Evolutionary conservation across 2,113 vertebrate species (phyloP).

Genomic region (Eublepharis macularius): DNA sequence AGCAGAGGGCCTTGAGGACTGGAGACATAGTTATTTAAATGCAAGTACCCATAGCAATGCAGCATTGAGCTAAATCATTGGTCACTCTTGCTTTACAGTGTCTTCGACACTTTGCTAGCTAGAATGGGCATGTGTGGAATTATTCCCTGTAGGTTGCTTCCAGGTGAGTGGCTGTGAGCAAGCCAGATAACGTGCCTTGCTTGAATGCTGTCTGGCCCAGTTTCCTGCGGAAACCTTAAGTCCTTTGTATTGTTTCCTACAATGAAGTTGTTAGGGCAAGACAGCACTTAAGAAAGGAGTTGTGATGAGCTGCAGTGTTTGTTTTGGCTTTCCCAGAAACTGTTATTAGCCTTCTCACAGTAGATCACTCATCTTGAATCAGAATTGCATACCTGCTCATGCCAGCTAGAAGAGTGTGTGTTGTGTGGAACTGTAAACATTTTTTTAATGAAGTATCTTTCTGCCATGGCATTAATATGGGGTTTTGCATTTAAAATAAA

Average conservation of each 20-base stretch:
- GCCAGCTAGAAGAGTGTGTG: neutral
- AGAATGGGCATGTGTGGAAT: neutral
- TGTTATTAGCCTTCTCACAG: conserved; percentile 5
- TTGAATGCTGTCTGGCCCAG: neutral
- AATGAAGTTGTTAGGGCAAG: neutral
- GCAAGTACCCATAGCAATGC: conserved; percentile 33
- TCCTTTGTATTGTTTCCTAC: neutral
- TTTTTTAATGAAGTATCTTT: neutral
- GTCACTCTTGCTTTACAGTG: neutral
- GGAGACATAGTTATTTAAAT: conserved; percentile 26
- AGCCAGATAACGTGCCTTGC: neutral
- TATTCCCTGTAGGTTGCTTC: neutral
- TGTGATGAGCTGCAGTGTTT: fast-evolving
- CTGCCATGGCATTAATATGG: conserved; percentile 17
- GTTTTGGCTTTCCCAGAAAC: neutral
- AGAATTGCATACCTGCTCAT: neutral
- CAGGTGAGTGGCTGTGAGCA: neutral
- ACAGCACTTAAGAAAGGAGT: neutral
- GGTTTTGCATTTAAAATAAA: conserved; percentile 37
- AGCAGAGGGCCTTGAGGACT: conserved; percentile 1
- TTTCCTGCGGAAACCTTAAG: neutral
- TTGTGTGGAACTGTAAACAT: neutral
- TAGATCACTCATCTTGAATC: neutral
- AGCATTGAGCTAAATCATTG: neutral
- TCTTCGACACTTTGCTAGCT: neutral